Base-by-base conservation (phyloP, 2,888 invertebrate species). In the Mechanitis messenoides region DNA sequence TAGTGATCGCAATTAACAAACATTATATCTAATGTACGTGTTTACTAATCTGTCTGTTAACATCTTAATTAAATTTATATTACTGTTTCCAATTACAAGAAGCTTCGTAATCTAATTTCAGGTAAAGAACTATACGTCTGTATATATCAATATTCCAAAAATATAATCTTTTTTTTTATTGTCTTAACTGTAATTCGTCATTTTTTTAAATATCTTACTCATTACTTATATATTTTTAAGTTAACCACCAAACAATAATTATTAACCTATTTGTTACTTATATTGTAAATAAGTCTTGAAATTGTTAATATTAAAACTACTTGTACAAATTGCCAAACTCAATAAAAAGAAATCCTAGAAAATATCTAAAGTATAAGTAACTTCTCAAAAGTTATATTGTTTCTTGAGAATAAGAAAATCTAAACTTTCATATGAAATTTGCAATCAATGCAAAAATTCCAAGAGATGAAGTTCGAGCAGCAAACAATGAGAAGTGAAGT, bases 1-100 rank as follows among this genome's bases (percentile, higher is more conserved):
- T 74, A 72, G 65, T 55, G 59, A 62, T 64, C 53, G 53, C 60
- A 60, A 60, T 55, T 45, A 59, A 58, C 45, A 59, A 60, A 66
- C 53, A 50, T 56, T 20, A 66, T 33, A 53, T 56, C 7, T 55
- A 62, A 42, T 61, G 56, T 53, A 55, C 33, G 33, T 58, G 31
- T 55, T 45, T 53, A 45, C 45, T 59, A 59, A 53, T 59, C 53
- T 28, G 42, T 54, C 35, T 47, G 57, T 63, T 59, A 63, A 63
- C 63, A 66, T 12, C 47, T 59, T 58, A 63, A 63, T 66, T 66
- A 66, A 61, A 61, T 57, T 45, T 42, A 53, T 58, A 58, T 63
- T 63, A 63, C 56, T 53, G 9, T 56, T 53, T 11, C 20, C n/a
- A 61, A 60, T 58, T 61, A 47, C 62, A 58, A 50, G 55, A 54